These are phyloP conservation scores for Euphysa ruthae DNA, from an alignment of 30 jellyfish, hydroid and myxozoan genomes.

Conservation along the genomic window DNA sequence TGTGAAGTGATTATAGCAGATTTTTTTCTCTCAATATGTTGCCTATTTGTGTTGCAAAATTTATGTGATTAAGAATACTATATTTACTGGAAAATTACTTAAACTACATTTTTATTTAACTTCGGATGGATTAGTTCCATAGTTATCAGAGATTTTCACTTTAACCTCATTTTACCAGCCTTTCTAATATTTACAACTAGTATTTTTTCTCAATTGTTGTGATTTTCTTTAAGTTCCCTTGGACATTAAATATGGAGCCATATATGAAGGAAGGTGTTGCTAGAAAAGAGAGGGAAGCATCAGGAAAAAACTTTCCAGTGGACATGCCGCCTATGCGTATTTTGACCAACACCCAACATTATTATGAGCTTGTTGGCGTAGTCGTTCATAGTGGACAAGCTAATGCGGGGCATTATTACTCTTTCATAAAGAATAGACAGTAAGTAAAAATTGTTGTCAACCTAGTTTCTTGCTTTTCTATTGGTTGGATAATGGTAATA, in stretches of 20 bases:
- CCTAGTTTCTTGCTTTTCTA: too few species aligned
- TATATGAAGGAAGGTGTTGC: slow-evolving; percentile 75
- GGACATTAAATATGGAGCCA: slow-evolving; percentile 87
- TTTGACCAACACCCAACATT: slow-evolving; percentile 44
- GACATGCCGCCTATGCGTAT: slow-evolving; percentile 32
- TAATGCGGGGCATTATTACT: slow-evolving; percentile 95
- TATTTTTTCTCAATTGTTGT: background rate
- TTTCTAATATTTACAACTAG: background rate
- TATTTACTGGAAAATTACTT: too few species aligned
- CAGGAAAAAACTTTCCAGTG: slow-evolving; percentile 31
- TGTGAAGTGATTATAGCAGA: too few species aligned
- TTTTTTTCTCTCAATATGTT: too few species aligned
- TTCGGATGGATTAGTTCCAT: too few species aligned
- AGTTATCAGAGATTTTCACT: background rate
- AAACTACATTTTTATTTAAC: too few species aligned
- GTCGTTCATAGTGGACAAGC: slow-evolving; percentile 99
- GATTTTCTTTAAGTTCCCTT: slow-evolving; percentile 59
- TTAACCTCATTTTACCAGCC: too few species aligned
- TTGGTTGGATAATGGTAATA: too few species aligned
- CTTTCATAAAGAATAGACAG: slow-evolving; percentile 80
- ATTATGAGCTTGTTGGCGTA: slow-evolving; percentile 87
- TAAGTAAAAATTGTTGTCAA: slow-evolving; percentile 1
- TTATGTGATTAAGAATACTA: too few species aligned
- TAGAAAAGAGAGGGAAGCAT: slow-evolving; percentile 27
- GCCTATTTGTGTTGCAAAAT: too few species aligned